phyloP scores from a whole-genome alignment of 2,797 vertebrate genomes.

The Columba guinea region DNA sequence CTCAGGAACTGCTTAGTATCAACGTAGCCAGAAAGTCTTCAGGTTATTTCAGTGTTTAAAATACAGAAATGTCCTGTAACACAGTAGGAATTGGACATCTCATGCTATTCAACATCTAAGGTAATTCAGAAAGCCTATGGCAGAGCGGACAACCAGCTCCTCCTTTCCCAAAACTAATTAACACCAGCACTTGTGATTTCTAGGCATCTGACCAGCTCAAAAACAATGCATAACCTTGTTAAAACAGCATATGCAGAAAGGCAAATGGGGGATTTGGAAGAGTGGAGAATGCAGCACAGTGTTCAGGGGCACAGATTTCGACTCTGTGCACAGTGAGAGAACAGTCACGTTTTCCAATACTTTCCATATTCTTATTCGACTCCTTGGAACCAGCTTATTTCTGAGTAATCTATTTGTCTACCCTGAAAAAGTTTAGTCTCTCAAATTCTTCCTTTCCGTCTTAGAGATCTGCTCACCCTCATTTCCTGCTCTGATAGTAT shows the following conservation, averaged over 20 bases:
- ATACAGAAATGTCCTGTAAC: neutral
- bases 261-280: neutral
- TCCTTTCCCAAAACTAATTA: neutral
- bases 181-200: neutral
- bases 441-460: neutral
- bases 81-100: neutral
- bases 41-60: neutral
- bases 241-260: neutral
- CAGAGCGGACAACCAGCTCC: neutral
- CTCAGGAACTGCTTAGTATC: neutral
- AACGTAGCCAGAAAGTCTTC: neutral
- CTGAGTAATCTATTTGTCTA: neutral
- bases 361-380: neutral
- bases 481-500: conserved; percentile 10
- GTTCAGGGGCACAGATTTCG: neutral
- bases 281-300: neutral
- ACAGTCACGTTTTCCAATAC: neutral
- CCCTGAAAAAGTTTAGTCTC: neutral
- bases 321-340: neutral
- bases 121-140: neutral
- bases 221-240: neutral
- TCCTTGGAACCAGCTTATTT: neutral
- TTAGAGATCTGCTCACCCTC: conserved; percentile 1
- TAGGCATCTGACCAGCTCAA: neutral
- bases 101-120: neutral